Conservation (phyloP, 2,888 invertebrate species). For the Ennomos quercinarius region DNA sequence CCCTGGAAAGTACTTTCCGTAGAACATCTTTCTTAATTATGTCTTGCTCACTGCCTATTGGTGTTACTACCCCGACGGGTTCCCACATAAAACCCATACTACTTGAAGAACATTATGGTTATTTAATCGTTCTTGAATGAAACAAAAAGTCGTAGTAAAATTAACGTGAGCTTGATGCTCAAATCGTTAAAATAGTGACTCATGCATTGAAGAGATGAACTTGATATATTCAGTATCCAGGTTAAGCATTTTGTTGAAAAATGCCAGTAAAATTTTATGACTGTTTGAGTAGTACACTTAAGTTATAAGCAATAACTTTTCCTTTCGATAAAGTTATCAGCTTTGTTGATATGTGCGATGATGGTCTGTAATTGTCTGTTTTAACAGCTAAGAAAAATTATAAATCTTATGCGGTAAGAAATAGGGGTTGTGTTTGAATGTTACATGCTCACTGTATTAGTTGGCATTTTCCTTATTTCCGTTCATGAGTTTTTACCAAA, state of each 20-base stretch:
- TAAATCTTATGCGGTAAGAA: too few species aligned
- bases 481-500: too few species aligned
- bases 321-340: constrained; percentile 38
- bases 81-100: too few species aligned
- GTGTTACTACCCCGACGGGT: too few species aligned
- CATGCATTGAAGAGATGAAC: constrained; percentile 19
- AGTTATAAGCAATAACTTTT: constrained; percentile 40
- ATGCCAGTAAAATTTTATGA: constrained; percentile 38
- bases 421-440: too few species aligned
- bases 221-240: constrained; percentile 33
- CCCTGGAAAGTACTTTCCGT: too few species aligned
- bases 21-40: too few species aligned
- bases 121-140: background rate
- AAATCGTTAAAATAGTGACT: constrained; percentile 27
- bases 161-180: constrained; percentile 6
- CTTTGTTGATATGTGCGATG: constrained; percentile 25
- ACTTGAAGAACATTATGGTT: too few species aligned
- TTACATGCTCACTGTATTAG: too few species aligned
- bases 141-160: constrained; percentile 12
- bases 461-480: too few species aligned
- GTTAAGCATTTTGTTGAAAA: constrained; percentile 36
- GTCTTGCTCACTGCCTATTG: too few species aligned
- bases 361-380: background rate
- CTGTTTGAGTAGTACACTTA: constrained; percentile 33
- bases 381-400: too few species aligned